A percentile compares a stretch with the other conserved stretches of the same genome.
These are phyloP conservation scores for Dipodomys merriami DNA, from an alignment of 2,113 vertebrate genomes.

Conservation along the genomic window DNA sequence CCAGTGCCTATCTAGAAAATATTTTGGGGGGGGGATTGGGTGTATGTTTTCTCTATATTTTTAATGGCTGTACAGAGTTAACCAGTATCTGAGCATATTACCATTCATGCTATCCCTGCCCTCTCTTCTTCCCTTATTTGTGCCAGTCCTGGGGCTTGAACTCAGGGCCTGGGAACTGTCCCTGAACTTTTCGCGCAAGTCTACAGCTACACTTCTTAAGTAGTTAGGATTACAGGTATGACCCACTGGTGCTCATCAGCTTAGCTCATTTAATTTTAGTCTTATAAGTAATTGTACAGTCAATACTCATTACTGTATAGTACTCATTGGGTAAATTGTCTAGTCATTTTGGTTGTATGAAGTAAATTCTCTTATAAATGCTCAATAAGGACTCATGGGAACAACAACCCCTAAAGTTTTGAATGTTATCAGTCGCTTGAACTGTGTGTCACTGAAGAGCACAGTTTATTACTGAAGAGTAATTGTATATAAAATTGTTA, in stretches of 20 bases:
- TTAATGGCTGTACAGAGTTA: neutral
- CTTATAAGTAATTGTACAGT: neutral
- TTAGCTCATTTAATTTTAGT: neutral
- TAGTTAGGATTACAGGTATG: too few relatives aligned
- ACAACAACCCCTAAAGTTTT: neutral
- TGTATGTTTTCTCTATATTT: neutral
- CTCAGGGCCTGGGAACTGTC: too few relatives aligned
- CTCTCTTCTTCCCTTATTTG: too few relatives aligned
- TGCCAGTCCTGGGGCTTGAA: too few relatives aligned
- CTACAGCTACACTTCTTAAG: too few relatives aligned
- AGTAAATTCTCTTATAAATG: neutral
- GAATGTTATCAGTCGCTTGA: too few relatives aligned
- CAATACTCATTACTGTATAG: neutral
- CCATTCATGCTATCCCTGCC: too few relatives aligned
- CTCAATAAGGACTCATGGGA: neutral
- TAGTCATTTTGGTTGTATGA: conserved; percentile 17
- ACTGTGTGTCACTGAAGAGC: too few relatives aligned
- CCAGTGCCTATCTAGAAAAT: too few relatives aligned
- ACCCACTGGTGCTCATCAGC: neutral
- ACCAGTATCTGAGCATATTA: neutral
- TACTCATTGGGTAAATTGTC: neutral
- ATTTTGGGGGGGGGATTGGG: too few relatives aligned
- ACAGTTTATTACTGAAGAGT: too few relatives aligned
- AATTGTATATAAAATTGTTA: conserved; percentile 13
- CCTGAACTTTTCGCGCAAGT: too few relatives aligned